Evolutionary conservation across 2,113 vertebrate species (phyloP).

Genomic region (Corythoichthys intestinalis): DNA sequence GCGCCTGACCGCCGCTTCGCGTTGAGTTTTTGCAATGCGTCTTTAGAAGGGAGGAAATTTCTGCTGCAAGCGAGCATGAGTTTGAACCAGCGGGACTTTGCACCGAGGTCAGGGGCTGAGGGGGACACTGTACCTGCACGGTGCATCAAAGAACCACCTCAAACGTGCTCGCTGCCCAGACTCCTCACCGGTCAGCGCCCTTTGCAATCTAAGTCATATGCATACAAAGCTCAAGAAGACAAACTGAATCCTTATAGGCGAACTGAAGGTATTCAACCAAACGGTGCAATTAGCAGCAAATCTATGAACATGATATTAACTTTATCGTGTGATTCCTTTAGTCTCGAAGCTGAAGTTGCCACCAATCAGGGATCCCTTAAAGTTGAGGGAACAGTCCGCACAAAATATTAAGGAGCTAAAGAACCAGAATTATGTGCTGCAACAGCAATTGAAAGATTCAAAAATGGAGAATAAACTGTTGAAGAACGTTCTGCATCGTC

Average conservation of each 20-base stretch:
- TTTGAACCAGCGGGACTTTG: conserved; percentile 3
- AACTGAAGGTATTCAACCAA: neutral
- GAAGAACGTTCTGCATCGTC: conserved; percentile 8
- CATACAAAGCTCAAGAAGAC: conserved; percentile 1
- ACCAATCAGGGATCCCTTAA: neutral
- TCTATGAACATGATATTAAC: neutral
- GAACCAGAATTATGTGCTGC: conserved; percentile 4
- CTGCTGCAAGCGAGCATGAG: conserved; percentile 9
- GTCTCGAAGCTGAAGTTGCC: conserved; percentile 5
- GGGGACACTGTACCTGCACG: neutral
- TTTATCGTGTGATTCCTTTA: neutral
- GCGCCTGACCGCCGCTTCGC: neutral
- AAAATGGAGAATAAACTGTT: conserved; percentile 8
- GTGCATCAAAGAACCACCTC: neutral
- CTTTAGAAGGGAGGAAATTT: neutral
- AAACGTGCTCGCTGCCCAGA: conserved; percentile 1
- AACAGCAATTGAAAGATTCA: conserved; percentile 3
- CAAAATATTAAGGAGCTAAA: conserved; percentile 3
- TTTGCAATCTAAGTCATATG: neutral
- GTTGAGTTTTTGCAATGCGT: neutral
- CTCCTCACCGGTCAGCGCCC: neutral
- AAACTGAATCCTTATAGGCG: conserved; percentile 8
- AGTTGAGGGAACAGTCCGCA: neutral
- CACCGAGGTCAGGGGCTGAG: neutral
- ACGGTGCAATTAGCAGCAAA: too few relatives aligned